Base-by-base conservation (phyloP, 1,140 invertebrate species). In the Nylanderia fulva region DNA sequence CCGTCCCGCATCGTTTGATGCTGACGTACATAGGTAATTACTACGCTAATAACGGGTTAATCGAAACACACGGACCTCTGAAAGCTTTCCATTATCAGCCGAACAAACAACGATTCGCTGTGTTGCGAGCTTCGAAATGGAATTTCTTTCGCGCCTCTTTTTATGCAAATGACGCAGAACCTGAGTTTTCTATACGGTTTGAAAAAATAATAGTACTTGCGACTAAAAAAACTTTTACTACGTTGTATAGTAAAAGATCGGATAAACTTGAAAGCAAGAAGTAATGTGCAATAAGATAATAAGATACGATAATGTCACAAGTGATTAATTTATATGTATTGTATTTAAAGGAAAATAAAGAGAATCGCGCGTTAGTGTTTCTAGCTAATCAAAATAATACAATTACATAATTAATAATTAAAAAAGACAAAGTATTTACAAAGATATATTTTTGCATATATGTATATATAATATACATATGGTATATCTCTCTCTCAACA, bases 1-100 rank as follows among this genome's bases (percentile, higher is more conserved):
- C 77, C 36, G 77, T 72, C 66, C 66, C 77, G 77, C 66, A 71
- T 72, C 66, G 66, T 72, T 82, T 72, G 66, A 71, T 72, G 42
- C 18, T 36, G 77, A 24, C 18, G 77, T 21, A 48, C 45, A 48
- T 18, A 29, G 66, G 24, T 82, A 72, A 82, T 82, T 82, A 71
- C 66, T 18, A 6, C 66, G 36, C 39, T 82, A 82, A 82, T 82
- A 82, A 82, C 64, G 18, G 13, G 52, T 71, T 82, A 72, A 68
- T 52, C 61, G 29, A 79, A 82, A 82, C 36, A 21, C 52, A 24
- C 39, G 64, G 48, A 56, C 77, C 42, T 71, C 52, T 69, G 21
- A 82, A 58, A 82, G 66, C 66, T 56, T 42, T 9, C 13, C 66
- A 58, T 58, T 82, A 77, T 64, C 21, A 48, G 15, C 15, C 39